Conservation (phyloP, 1,140 invertebrate species). For the Anagrus nilaparvatae region DNA sequence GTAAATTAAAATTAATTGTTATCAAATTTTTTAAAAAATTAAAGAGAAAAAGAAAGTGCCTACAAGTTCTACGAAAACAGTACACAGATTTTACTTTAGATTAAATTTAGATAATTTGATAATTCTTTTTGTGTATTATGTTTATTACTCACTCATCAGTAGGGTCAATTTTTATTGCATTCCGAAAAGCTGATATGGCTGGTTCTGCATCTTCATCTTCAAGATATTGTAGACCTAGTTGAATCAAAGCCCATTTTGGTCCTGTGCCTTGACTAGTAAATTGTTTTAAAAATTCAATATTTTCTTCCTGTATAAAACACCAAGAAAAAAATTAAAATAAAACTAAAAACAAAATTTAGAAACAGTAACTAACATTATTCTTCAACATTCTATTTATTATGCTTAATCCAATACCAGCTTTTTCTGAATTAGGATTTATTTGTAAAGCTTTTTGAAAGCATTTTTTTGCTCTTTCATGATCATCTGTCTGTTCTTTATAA, state of each 20-base stretch:
- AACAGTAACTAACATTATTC: conserved; percentile 45
- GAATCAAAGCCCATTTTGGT: conserved; percentile 70
- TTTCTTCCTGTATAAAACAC: conserved; percentile 44
- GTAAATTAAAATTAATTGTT: too few relatives aligned
- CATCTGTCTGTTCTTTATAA: conserved; percentile 49
- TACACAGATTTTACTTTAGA: too few relatives aligned
- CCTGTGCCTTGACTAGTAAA: conserved; percentile 43
- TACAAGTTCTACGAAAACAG: too few relatives aligned
- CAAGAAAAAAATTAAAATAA: conserved; percentile 9
- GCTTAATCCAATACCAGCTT: conserved; percentile 62
- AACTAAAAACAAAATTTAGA: conserved; percentile 2
- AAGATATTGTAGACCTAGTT: conserved; percentile 67
- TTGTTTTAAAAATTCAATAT: conserved; percentile 55
- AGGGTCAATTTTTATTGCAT: conserved; percentile 63
- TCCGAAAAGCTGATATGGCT: conserved; percentile 66
- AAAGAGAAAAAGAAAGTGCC: too few relatives aligned
- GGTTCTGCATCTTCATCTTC: conserved; percentile 56
- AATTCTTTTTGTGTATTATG: too few relatives aligned
- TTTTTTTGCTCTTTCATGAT: conserved; percentile 58
- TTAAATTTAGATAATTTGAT: too few relatives aligned
- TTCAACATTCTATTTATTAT: conserved; percentile 59
- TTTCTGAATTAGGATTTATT: conserved; percentile 55
- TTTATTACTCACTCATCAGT: conserved; percentile 48
- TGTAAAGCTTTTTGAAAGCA: conserved; percentile 77
- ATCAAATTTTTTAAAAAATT: too few relatives aligned